Evolutionary conservation across 2,888 invertebrate species (phyloP).

Genomic region (Chirona hameri): DNA sequence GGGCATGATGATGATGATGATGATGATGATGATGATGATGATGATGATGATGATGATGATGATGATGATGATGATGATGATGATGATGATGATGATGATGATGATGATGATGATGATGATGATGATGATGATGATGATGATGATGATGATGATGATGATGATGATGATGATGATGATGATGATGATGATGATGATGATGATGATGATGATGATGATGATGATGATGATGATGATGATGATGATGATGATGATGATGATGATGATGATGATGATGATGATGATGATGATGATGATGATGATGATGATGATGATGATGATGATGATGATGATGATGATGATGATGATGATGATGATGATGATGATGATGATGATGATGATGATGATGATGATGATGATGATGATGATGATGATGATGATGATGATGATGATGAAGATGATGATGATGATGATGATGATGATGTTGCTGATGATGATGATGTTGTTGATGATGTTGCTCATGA

Average conservation of each 20-base stretch:
- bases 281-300: constrained; percentile 22
- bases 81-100: constrained; percentile 27
- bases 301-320: constrained; percentile 10
- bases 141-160: constrained; percentile 22
- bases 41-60: constrained; percentile 2
- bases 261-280: constrained; percentile 22
- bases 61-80: background rate
- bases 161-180: constrained; percentile 22
- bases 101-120: background rate
- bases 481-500: no score
- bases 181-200: constrained; percentile 22
- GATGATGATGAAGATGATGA: no score
- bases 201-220: no score
- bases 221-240: no score
- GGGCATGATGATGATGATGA: background rate
- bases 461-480: no score
- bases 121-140: background rate
- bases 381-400: constrained; percentile 7
- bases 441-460: no score
- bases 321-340: constrained; percentile 22
- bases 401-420: constrained; percentile 3
- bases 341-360: background rate
- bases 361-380: background rate
- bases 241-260: constrained; percentile 7
- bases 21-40: background rate